Conservation (phyloP, 2,888 invertebrate species). For the Craniophora ligustri region DNA sequence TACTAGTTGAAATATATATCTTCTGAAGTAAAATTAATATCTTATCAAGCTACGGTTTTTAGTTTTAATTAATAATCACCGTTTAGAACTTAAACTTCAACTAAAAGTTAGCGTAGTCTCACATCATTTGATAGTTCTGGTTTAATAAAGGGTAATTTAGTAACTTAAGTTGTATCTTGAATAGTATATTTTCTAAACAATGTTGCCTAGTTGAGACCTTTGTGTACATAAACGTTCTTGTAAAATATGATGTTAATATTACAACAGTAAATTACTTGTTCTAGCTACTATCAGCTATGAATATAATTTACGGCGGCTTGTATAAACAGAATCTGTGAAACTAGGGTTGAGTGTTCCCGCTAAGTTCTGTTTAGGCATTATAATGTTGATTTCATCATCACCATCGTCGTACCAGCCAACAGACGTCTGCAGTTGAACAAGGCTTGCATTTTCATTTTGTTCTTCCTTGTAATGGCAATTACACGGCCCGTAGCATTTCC, state of each 20-base stretch:
- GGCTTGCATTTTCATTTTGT: no score
- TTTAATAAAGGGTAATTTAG: not conserved
- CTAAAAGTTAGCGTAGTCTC: not conserved
- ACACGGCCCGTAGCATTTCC: no score
- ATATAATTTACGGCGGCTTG: constrained; percentile 7
- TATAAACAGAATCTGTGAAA: not conserved
- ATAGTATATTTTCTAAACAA: not conserved
- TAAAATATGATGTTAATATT: constrained; percentile 12
- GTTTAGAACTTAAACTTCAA: no score
- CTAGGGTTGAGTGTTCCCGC: not conserved
- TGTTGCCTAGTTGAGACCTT: not conserved
- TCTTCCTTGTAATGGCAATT: no score
- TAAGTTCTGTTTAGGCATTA: no score
- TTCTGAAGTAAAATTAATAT: no score
- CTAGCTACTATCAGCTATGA: constrained; percentile 3
- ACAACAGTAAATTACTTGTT: constrained; percentile 6
- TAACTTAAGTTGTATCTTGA: not conserved
- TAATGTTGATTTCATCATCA: no score
- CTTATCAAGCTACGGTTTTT: no score
- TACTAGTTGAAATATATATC: no score
- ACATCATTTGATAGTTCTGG: not conserved
- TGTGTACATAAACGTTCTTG: not conserved
- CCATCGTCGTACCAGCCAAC: no score
- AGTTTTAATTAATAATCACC: no score
- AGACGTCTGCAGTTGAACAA: no score